A percentile compares a stretch with the other conserved stretches of the same genome.
Evolutionary conservation across 1,140 invertebrate species (phyloP).

Genomic region (Trachymyrmex cornetzi): DNA sequence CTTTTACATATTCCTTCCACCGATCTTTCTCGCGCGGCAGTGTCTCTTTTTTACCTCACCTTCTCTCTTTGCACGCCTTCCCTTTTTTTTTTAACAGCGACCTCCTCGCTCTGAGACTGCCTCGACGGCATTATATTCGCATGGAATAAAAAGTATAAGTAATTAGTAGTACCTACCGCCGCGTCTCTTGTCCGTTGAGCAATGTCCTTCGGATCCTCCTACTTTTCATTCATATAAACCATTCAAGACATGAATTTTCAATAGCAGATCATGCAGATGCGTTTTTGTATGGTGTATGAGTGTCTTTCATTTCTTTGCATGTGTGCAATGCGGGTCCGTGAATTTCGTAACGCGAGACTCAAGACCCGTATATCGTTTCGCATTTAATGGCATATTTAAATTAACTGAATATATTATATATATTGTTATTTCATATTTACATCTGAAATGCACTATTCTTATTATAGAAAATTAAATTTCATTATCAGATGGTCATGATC

Average conservation of each 20-base stretch:
- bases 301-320: background rate
- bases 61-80: constrained; percentile 33
- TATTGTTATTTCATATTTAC: constrained; percentile 8
- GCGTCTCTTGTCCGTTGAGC: constrained; percentile 56
- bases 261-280: constrained; percentile 27
- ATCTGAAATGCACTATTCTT: background rate
- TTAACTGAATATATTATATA: too few species aligned
- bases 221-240: constrained; percentile 35
- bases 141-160: constrained; percentile 70
- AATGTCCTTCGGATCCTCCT: constrained; percentile 51
- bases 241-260: constrained; percentile 47
- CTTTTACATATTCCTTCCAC: constrained; percentile 48
- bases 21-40: constrained; percentile 31
- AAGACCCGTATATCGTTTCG: constrained; percentile 36
- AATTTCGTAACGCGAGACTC: background rate
- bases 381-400: constrained; percentile 10
- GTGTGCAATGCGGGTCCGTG: background rate
- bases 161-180: constrained; percentile 76
- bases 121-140: constrained; percentile 67
- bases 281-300: background rate
- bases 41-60: constrained; percentile 26
- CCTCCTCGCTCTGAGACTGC: constrained; percentile 23
- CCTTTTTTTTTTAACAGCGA: constrained; percentile 57
- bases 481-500: background rate
- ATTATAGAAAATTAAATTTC: constrained; percentile 10